Evolutionary conservation across 2,113 vertebrate species (phyloP), one percentile per base, ranked within the genome.

Genomic region (Heterocephalus glaber): DNA sequence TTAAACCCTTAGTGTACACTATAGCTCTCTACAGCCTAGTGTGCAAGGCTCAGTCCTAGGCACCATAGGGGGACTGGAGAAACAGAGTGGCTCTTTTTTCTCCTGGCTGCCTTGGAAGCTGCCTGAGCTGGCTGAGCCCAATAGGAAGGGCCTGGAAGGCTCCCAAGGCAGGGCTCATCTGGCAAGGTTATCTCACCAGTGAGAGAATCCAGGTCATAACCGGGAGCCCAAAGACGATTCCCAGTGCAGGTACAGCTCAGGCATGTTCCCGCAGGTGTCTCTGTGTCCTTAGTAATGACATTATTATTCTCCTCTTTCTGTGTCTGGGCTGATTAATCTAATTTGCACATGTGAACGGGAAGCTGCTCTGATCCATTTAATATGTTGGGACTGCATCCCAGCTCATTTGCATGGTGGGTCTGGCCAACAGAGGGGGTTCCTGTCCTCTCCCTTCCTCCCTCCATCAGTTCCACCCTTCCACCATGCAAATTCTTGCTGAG

Each of bases 331-430:
- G 98, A 98, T 98, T 98, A 98, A 96, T 96, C 97, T 98, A 97
- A 97, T 98, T 96, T 98, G 95, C 98, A 98, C 98, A 98, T 98
- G 98, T 97, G 98, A 98, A 98, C 91, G 30, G 85, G 90, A 93
- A 63, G 20, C 95, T 98, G 94, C 90, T 74, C 92, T 58, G 92
- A 98, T 97, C 84, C 96, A 93, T 97, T 98, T 98, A 96, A 98
- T 98, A 98, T 95, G 97, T 94, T 96, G 85, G 65, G 93, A 77
- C 95, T 0, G 26, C 86, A 89, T 96, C 95, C 98, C 98, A 97
- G 96, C 86, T 95, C 95, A 97, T 98, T 97, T 97, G 95, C 97
- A 97, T 98, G 98, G 97, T 70, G 89, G 63, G 93, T 96, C 83
- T 96, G 98, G 97, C 97, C 97, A 96, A 60, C 95, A 49, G 0